Conservation (phyloP, 2,888 invertebrate genomes). For the Hydroisotoma schaefferi region DNA sequence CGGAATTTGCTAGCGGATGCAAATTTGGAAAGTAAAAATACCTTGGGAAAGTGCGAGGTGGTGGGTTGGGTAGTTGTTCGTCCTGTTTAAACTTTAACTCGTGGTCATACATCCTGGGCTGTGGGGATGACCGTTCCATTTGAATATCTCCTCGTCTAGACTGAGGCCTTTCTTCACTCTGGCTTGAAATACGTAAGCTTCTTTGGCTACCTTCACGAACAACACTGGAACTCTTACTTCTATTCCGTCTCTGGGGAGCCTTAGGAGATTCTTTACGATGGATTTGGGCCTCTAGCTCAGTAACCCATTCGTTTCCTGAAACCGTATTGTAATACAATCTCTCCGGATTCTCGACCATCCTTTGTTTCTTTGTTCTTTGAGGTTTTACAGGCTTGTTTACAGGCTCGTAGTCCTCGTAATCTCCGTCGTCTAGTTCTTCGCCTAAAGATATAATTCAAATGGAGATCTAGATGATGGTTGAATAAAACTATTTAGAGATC, state of each 20-base stretch:
- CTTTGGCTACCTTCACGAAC: too few species aligned
- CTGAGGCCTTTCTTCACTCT: too few species aligned
- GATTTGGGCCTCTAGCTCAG: conserved; percentile 33
- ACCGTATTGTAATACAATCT: conserved; percentile 48
- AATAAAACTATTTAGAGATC: too few species aligned
- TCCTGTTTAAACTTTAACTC: too few species aligned
- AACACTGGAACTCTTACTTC: conserved; percentile 21
- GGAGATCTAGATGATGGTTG: conserved; percentile 36
- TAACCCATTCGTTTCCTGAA: conserved; percentile 46
- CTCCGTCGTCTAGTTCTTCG: conserved; percentile 42
- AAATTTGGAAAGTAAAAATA: too few species aligned
- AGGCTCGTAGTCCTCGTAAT: conserved; percentile 46
- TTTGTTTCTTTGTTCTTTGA: conserved; percentile 27
- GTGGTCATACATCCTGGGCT: too few species aligned
- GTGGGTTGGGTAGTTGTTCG: too few species aligned
- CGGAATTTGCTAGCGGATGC: too few species aligned
- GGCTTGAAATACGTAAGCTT: too few species aligned
- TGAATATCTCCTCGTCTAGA: too few species aligned
- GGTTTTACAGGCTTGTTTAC: conserved; percentile 42
- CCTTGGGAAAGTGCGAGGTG: too few species aligned
- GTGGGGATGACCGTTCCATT: too few species aligned
- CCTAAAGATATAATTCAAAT: conserved; percentile 28
- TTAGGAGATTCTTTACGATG: conserved; percentile 9
- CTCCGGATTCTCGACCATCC: conserved; percentile 20
- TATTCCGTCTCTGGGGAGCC: conserved; percentile 24